Base-by-base conservation (phyloP, 2,888 invertebrate species). In the Acronicta alni region DNA sequence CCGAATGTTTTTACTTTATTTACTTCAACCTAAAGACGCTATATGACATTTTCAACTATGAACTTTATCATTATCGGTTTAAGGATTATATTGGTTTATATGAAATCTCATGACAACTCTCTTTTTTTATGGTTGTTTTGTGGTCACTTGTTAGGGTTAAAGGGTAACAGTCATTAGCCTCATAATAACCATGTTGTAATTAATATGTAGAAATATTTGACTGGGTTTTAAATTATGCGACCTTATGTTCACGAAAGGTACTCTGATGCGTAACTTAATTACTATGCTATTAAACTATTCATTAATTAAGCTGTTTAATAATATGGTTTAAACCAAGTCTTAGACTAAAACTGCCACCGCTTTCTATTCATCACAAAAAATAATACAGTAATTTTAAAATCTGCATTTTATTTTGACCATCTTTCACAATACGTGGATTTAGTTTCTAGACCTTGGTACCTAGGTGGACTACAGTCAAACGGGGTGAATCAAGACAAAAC, bases 61-160 rank as follows among this genome's bases (percentile, higher is more conserved):
- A 51, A 63, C 26, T 18, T 46, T 48, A 54, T 56, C 0, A 14
- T 23, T 30, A 56, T 46, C 1, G 10, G 0, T 0, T n/a, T 67
- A 71, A 58, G 53, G 23, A 35, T 44, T 12, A 37, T 47, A 57
- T 51, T 72, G 10, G 51, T 42, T 58, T 58, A 38, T 43, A 42
- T 37, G 51, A 57, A 75, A 75, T 72, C 72, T 75, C 72, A 64
- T 68, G 68, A 67, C 54, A 57, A 48, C 35, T 71, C 43, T 57
- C 9, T 49, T 68, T 54, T 44, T 46, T 35, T 59, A 39, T 46
- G 55, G 51, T 72, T 66, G 44, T 71, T 26, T 56, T 55, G 42
- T 61, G 54, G 61, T 71, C 45, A 49, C 38, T 55, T 53, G 20
- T 39, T 58, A 67, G 71, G 52, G 48, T 71, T 67, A 58, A 63